Base-by-base conservation (phyloP, 2,888 invertebrate species). In the Choreutis nemorana region DNA sequence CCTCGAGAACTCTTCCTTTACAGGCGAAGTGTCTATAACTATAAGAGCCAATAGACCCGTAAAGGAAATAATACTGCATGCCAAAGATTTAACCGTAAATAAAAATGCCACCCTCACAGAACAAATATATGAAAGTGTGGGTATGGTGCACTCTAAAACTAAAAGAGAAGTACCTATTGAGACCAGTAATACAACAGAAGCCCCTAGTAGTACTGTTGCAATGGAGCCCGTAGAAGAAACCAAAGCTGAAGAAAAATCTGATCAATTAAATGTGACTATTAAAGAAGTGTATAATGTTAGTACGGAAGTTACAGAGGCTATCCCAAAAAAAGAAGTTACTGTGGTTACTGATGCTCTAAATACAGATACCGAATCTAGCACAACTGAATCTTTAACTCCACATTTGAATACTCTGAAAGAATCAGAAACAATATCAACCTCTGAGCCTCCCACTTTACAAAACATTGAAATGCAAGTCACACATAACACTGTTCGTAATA, bases 1-100 rank as follows among this genome's bases (percentile, higher is more conserved):
- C 39, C 58, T 86, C 16, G 65, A 71, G 4, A 63, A 62, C 16
- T 64, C 67, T 1, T 55, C 45, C 14, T 80, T 77, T 31, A 60
- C 53, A 13, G 80, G 80, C 2, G 67, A 73, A 38, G 67, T 79
- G 3, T 65, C 54, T 7, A 82, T 85, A 29, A 78, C 79, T 11
- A 47, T 85, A 23, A 47, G 50, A 32, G 62, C 82, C 1, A 63
- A 39, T 23, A 43, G 47, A 31, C 48, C 48, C 34, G 70, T 79
- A 0, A 68, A 55, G 14, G 50, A 66, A 39, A 72, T 85, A 5
- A 62, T 77, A 26, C 49, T 85, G 34, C 84, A 85, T 44, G 61
- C 80, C 1, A 82, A 81, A 43, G 67, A 73, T 33, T 53, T 78
- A 46, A 55, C 48, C 44, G 56, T 80, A 37, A 57, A 44, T 34